These are phyloP conservation scores for Pongo abelii DNA, from an alignment of 2,113 vertebrate genomes.

Conservation along the genomic window DNA sequence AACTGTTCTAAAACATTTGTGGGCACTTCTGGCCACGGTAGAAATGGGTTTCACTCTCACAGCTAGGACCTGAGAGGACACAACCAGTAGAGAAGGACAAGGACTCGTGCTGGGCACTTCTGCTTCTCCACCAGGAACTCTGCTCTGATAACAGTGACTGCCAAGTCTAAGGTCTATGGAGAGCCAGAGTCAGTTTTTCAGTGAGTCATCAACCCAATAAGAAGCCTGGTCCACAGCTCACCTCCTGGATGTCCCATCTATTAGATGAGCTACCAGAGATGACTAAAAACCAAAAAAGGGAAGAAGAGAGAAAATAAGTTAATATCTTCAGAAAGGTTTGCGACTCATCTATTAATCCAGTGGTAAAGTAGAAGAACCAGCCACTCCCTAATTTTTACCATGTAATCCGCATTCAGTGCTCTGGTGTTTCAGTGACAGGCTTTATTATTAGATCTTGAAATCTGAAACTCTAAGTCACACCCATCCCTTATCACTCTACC, in stretches of 20 bases:
- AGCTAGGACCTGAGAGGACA: background rate
- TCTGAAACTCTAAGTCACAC: background rate
- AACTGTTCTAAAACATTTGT: slow-evolving; percentile 32
- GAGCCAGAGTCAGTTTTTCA: background rate
- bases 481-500: background rate
- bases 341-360: background rate
- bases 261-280: background rate
- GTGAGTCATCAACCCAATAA: background rate
- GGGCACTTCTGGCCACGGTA: background rate
- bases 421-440: background rate
- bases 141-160: background rate
- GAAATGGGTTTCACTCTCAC: background rate
- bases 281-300: slow-evolving; percentile 13
- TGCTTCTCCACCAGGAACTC: slow-evolving; percentile 25
- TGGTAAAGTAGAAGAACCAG: background rate
- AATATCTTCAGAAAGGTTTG: background rate
- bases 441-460: background rate
- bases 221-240: background rate
- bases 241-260: background rate
- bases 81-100: background rate
- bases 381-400: slow-evolving; percentile 1
- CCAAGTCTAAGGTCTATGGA: background rate
- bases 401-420: background rate
- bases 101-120: background rate
- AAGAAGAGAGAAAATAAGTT: slow-evolving; percentile 26